Conservation (phyloP, 2,888 invertebrate species). For the Byasa hedistus region DNA sequence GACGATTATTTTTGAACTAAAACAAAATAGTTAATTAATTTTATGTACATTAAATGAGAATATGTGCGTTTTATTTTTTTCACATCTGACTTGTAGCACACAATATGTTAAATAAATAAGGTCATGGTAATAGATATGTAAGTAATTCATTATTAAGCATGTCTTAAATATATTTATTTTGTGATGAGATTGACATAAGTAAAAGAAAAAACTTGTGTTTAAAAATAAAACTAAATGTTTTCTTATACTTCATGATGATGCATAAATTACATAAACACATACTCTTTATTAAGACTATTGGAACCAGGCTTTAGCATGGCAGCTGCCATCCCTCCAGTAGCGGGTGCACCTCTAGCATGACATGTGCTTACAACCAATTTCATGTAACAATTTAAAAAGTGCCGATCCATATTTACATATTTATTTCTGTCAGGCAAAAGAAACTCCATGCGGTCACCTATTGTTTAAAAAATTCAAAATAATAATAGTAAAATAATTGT, state of each 20-base stretch:
- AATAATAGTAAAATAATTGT: not conserved
- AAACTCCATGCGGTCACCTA: slow-evolving; percentile 79
- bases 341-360: slow-evolving; percentile 81
- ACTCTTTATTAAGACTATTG: slow-evolving; percentile 54
- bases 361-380: slow-evolving; percentile 79
- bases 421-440: slow-evolving; percentile 84
- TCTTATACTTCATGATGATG: too few species aligned
- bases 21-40: slow-evolving; percentile 9
- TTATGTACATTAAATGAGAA: too few species aligned
- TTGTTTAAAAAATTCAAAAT: not conserved
- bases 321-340: slow-evolving; percentile 86
- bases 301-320: slow-evolving; percentile 72
- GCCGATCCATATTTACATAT: slow-evolving; percentile 82
- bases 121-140: too few species aligned
- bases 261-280: slow-evolving; percentile 24
- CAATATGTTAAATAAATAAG: too few species aligned
- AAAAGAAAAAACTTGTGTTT: too few species aligned
- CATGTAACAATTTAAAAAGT: slow-evolving; percentile 83
- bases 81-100: too few species aligned
- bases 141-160: too few species aligned
- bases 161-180: too few species aligned
- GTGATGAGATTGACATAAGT: too few species aligned
- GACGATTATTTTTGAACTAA: slow-evolving; percentile 63
- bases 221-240: too few species aligned
- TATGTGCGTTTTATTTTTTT: too few species aligned